Percentiles rank a stretch among this genome's conserved stretches.
phyloP scores from a whole-genome alignment of 2,113 vertebrate genomes.

The Hypomesus transpacificus region DNA sequence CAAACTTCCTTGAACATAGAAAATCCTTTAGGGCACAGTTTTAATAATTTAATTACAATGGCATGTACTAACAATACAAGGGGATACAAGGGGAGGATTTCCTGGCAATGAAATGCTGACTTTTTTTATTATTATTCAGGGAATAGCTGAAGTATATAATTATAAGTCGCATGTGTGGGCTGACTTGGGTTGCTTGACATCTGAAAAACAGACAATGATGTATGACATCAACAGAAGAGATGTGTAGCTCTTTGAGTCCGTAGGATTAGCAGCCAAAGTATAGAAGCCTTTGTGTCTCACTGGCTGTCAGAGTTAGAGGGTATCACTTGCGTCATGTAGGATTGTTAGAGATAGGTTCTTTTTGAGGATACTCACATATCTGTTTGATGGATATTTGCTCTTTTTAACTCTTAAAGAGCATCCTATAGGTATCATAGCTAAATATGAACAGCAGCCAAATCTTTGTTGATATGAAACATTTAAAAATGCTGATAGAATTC shows the following conservation, averaged over 20 bases:
- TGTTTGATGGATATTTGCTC: neutral
- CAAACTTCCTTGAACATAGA: slow-evolving; percentile 52
- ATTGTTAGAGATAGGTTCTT: slow-evolving; percentile 20
- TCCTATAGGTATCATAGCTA: neutral
- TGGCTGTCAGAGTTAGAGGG: slow-evolving; percentile 16
- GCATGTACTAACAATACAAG: slow-evolving; percentile 34
- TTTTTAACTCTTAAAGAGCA: neutral
- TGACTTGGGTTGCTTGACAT: slow-evolving; percentile 26
- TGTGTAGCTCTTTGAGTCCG: slow-evolving; percentile 15
- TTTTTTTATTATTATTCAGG: slow-evolving; percentile 45
- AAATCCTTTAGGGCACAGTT: slow-evolving; percentile 55
- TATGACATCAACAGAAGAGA: slow-evolving; percentile 33
- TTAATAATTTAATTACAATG: slow-evolving; percentile 67
- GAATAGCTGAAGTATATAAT: slow-evolving; percentile 46
- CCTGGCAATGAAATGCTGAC: slow-evolving; percentile 49
- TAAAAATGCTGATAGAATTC: neutral
- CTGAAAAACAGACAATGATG: slow-evolving; percentile 15
- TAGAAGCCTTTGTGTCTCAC: slow-evolving; percentile 6
- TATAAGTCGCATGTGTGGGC: slow-evolving; percentile 53
- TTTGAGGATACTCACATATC: slow-evolving; percentile 1
- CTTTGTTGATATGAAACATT: slow-evolving; percentile 37
- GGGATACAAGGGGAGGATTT: slow-evolving; percentile 47
- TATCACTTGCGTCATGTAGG: slow-evolving; percentile 24
- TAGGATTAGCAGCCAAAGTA: slow-evolving; percentile 5
- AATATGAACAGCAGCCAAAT: slow-evolving; percentile 5